A percentile compares a stretch with the other conserved stretches of the same genome.
Conservation (phyloP, 2,888 invertebrate species). For the Penaeus monodon region DNA sequence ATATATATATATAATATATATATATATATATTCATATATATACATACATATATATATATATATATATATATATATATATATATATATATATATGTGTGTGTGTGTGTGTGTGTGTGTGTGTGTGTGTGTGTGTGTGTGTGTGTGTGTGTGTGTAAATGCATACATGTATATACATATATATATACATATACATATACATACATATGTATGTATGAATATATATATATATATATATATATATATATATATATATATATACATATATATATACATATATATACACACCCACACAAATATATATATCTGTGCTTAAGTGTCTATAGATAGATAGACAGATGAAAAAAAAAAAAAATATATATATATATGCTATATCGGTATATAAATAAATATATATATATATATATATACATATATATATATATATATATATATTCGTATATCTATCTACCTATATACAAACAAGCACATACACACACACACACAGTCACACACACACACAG, state of each 20-base stretch:
- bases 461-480: no score
- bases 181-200: not conserved
- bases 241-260: not conserved
- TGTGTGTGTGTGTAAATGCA: not conserved
- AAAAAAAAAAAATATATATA: not conserved
- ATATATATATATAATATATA: no score
- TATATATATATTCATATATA: not conserved
- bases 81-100: no score
- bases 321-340: not conserved
- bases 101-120: no score
- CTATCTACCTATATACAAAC: not conserved
- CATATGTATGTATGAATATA: not conserved
- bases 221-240: conserved; percentile 11
- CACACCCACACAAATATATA: not conserved
- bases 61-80: not conserved
- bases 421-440: conserved; percentile 7
- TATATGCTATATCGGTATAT: not conserved
- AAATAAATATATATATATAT: conserved; percentile 7
- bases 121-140: no score
- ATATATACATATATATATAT: conserved; percentile 23
- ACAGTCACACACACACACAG: no score
- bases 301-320: not conserved
- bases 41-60: not conserved
- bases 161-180: not conserved
- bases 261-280: no score